Percentiles rank a stretch among this genome's conserved stretches.
phyloP scores from a whole-genome alignment of 2,888 invertebrate species.

The Enchytraeus crypticus region DNA sequence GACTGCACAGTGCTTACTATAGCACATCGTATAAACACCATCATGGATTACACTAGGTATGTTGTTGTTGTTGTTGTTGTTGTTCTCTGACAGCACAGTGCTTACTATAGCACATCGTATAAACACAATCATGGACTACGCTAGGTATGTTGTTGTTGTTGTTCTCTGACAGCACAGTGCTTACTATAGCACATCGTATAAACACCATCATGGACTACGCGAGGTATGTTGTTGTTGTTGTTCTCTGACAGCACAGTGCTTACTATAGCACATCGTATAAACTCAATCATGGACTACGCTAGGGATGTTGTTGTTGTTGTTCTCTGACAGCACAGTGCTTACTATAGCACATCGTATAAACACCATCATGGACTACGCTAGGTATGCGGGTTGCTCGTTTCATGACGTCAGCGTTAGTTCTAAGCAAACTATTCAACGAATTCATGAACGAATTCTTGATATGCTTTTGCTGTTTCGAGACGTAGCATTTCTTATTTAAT shows the following conservation, averaged over 20 bases:
- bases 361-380: conserved; percentile 43
- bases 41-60: conserved; percentile 39
- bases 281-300: too few relatives aligned
- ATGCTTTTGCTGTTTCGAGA: too few relatives aligned
- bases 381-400: conserved; percentile 7
- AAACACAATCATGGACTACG: conserved; percentile 43
- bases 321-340: conserved; percentile 43
- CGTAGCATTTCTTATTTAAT: too few relatives aligned
- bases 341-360: conserved; percentile 48
- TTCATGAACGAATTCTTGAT: neutral
- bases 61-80: neutral
- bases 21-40: conserved; percentile 46
- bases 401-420: too few relatives aligned
- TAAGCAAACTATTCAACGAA: too few relatives aligned
- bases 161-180: too few relatives aligned
- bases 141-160: conserved; percentile 16
- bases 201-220: too few relatives aligned
- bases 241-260: too few relatives aligned
- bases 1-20: conserved; percentile 46
- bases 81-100: conserved; percentile 42
- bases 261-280: too few relatives aligned
- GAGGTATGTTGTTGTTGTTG: too few relatives aligned
- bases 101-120: conserved; percentile 48
- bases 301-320: too few relatives aligned
- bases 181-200: too few relatives aligned